Conservation (phyloP, 2,113 vertebrate species). For the Crotophaga sulcirostris region DNA sequence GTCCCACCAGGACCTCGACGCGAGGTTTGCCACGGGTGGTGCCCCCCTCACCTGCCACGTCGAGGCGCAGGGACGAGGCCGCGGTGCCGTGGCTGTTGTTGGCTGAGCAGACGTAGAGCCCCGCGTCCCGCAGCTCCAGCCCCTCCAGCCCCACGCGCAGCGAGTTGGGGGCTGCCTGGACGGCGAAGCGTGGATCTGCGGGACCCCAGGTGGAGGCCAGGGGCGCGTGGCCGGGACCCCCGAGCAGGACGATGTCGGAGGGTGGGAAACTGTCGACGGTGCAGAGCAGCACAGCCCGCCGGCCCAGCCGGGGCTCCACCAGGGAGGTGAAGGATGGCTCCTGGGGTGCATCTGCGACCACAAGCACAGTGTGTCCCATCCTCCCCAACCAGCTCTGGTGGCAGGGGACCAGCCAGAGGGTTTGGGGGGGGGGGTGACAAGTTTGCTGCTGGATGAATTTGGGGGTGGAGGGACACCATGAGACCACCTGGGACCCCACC, state of each 20-base stretch:
- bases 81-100: slow-evolving; percentile 58
- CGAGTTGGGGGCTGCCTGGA: slow-evolving; percentile 47
- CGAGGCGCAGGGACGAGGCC: background rate
- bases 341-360: slow-evolving; percentile 65
- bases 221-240: background rate
- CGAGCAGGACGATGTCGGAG: slow-evolving; percentile 43
- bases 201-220: background rate
- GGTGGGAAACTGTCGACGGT: slow-evolving; percentile 66
- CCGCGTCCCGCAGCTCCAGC: background rate
- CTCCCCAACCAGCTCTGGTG: background rate
- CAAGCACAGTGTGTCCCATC: background rate
- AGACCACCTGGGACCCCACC: background rate
- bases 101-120: slow-evolving; percentile 65
- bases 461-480: background rate
- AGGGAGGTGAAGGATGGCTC: slow-evolving; percentile 46
- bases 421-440: too few relatives aligned
- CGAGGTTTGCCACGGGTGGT: background rate
- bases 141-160: slow-evolving; percentile 50
- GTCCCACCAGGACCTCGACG: accelerated
- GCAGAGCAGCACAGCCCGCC: slow-evolving; percentile 54
- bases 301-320: slow-evolving; percentile 27
- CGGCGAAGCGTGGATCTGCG: background rate
- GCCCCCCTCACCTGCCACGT: slow-evolving; percentile 38
- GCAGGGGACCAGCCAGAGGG: background rate
- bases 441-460: too few relatives aligned